Conservation (phyloP, 2,888 invertebrate species). For the Meghimatium bilineatum region DNA sequence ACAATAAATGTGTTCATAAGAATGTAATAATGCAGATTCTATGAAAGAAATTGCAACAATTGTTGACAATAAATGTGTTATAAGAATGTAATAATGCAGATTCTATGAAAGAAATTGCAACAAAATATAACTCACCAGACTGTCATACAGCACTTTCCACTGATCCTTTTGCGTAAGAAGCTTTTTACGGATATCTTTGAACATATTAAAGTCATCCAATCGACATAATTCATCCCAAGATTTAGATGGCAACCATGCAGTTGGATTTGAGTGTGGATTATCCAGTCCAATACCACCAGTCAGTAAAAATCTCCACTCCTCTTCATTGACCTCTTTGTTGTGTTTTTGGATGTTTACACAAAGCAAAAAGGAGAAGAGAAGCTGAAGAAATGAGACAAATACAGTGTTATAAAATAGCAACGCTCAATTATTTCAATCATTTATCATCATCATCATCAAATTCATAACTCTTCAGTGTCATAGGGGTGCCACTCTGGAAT, state of each 20-base stretch:
- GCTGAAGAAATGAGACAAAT: slow-evolving; percentile 62
- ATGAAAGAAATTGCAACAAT: not conserved
- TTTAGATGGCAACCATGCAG: slow-evolving; percentile 87
- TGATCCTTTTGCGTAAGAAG: slow-evolving; percentile 73
- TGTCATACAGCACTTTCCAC: slow-evolving; percentile 84
- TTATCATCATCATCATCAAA: no score
- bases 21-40: no score
- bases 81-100: not conserved
- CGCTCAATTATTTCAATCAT: not conserved
- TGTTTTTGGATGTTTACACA: slow-evolving; percentile 78
- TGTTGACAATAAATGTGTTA: not conserved
- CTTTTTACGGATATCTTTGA: slow-evolving; percentile 74
- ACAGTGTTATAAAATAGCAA: not conserved
- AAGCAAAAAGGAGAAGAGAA: slow-evolving; percentile 78
- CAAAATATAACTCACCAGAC: slow-evolving; percentile 78
- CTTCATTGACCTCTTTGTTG: slow-evolving; percentile 77
- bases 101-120: not conserved
- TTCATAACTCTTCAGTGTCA: no score
- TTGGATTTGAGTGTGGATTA: slow-evolving; percentile 86
- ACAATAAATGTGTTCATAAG: no score
- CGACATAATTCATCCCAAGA: slow-evolving; percentile 81
- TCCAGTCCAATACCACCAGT: slow-evolving; percentile 90
- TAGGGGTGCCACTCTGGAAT: no score
- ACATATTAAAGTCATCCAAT: slow-evolving; percentile 73
- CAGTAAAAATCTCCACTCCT: slow-evolving; percentile 90